Evolutionary conservation across 2,797 vertebrate species (phyloP).

Genomic region (Enteromius treurensis): DNA sequence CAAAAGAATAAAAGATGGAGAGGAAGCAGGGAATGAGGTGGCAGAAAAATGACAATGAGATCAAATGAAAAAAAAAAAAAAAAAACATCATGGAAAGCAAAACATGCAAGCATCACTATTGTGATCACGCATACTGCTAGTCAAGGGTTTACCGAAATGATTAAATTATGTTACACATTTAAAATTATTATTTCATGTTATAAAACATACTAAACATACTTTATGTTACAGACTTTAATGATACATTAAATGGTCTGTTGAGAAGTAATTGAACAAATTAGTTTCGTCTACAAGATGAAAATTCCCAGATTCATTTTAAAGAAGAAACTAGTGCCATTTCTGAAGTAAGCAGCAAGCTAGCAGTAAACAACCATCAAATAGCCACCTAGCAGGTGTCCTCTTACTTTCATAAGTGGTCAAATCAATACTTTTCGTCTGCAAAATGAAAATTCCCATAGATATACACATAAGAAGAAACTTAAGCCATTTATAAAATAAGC

Average conservation of each 20-base stretch:
- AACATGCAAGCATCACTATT: background rate
- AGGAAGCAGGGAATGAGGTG: background rate
- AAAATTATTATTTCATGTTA: background rate
- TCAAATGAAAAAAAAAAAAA: background rate
- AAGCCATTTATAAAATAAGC: background rate
- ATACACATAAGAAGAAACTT: background rate
- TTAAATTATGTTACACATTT: background rate
- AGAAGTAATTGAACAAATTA: background rate
- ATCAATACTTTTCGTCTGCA: background rate
- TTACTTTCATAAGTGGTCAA: background rate
- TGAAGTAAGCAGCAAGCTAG: background rate
- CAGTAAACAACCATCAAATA: background rate
- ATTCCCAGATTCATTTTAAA: background rate
- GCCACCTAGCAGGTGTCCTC: background rate
- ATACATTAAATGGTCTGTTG: background rate
- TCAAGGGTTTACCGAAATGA: background rate
- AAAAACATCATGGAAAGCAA: background rate
- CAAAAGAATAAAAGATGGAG: constrained; percentile 8
- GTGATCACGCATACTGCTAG: background rate
- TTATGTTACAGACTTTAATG: background rate
- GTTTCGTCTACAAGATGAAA: background rate
- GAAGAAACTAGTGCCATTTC: background rate
- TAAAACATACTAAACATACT: background rate
- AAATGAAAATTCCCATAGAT: background rate
- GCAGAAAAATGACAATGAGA: background rate